These are phyloP conservation scores for Pachydiplax longipennis DNA, from an alignment of 2,888 invertebrate genomes.

Conservation along the genomic window DNA sequence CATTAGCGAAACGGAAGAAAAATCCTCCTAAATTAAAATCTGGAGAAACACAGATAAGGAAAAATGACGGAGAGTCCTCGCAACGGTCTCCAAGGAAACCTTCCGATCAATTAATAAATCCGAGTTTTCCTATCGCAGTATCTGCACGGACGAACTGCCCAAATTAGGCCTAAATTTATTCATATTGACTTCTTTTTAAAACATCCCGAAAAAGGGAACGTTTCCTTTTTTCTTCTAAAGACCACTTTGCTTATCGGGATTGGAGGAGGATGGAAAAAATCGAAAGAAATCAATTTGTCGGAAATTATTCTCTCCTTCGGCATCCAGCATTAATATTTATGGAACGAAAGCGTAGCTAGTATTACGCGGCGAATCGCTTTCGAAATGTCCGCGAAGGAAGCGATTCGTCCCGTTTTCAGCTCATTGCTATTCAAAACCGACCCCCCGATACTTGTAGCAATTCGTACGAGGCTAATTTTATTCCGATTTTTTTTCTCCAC, in stretches of 20 bases:
- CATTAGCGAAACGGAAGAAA: no score
- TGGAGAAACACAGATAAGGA: no score
- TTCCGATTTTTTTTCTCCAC: background rate
- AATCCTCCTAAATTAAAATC: no score
- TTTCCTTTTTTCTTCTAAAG: background rate
- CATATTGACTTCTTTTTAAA: background rate
- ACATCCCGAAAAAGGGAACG: background rate
- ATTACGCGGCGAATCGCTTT: background rate
- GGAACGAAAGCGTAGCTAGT: background rate
- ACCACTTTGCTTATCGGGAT: background rate
- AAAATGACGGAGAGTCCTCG: no score
- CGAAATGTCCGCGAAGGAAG: background rate
- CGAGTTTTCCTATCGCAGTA: background rate
- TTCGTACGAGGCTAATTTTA: background rate
- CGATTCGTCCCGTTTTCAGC: conserved; percentile 6
- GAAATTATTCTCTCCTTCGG: background rate
- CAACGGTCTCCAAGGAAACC: background rate
- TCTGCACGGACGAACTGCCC: background rate
- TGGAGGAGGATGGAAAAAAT: background rate
- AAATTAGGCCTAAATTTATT: background rate
- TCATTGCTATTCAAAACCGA: conserved; percentile 27
- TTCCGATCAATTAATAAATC: background rate
- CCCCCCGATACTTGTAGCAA: background rate
- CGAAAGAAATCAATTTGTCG: background rate
- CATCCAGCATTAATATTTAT: background rate